phyloP scores from a whole-genome alignment of 2,797 vertebrate species.

The Poeciliopsis gracilis region DNA sequence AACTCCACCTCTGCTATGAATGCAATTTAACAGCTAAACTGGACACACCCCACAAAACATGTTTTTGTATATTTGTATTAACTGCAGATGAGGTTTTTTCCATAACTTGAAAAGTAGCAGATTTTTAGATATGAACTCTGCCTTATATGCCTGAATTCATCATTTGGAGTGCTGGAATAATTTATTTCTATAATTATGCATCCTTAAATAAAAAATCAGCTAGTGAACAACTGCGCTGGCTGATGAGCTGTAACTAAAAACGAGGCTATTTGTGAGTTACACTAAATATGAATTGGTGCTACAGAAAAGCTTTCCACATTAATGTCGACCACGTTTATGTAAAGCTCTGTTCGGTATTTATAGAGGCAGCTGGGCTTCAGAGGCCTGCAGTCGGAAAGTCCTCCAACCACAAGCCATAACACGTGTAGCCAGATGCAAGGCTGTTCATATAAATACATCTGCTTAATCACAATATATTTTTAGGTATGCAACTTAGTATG shows the following conservation, averaged over 20 bases:
- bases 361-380: conserved; percentile 66
- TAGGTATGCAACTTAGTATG: neutral
- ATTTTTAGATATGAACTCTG: conserved; percentile 3
- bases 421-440: conserved; percentile 10
- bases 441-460: neutral
- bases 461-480: conserved; percentile 2
- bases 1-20: neutral
- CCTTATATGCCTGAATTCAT: conserved; percentile 21
- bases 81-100: neutral
- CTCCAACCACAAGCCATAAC: conserved; percentile 41
- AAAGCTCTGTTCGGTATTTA: conserved; percentile 64
- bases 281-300: conserved; percentile 32
- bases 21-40: neutral
- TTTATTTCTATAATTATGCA: conserved; percentile 33
- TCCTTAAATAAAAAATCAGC: conserved; percentile 43
- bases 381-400: conserved; percentile 57
- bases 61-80: neutral
- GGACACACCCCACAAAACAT: neutral
- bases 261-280: conserved; percentile 48
- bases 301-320: conserved; percentile 59
- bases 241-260: conserved; percentile 38
- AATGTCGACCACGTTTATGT: conserved; percentile 69
- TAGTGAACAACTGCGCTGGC: conserved; percentile 17
- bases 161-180: conserved; percentile 28
- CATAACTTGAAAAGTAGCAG: neutral